phyloP scores from a whole-genome alignment of 2,888 invertebrate species.

The Andrena hattorfiana region DNA sequence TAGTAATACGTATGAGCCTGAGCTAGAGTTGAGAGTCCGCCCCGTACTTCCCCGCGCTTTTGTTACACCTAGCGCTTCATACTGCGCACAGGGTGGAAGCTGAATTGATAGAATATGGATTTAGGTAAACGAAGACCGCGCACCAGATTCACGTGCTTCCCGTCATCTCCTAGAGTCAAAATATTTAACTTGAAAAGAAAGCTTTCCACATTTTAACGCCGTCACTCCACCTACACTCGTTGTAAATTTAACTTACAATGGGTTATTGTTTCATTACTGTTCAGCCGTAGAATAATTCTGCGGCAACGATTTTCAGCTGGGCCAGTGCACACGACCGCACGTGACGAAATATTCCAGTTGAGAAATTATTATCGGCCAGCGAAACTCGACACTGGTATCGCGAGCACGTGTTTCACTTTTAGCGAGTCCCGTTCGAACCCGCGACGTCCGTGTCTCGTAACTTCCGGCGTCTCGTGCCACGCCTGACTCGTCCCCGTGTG shows the following conservation, averaged over 20 bases:
- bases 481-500: constrained; percentile 52
- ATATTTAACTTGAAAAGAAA: too few species aligned
- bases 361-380: constrained; percentile 29
- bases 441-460: constrained; percentile 45
- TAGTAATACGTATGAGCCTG: neutral
- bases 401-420: constrained; percentile 33
- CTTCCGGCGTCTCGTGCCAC: constrained; percentile 60
- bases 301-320: neutral
- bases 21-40: neutral
- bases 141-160: too few species aligned
- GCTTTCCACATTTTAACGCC: too few species aligned
- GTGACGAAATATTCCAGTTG: constrained; percentile 5
- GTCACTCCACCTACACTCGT: neutral
- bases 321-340: constrained; percentile 21
- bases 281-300: neutral
- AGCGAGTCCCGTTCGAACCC: constrained; percentile 22
- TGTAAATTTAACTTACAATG: neutral
- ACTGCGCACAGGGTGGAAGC: neutral
- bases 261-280: neutral
- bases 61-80: neutral
- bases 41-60: neutral
- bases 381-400: constrained; percentile 31
- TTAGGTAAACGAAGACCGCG: too few species aligned
- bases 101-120: too few species aligned
- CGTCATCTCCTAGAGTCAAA: too few species aligned